Evolutionary conservation across 1,140 invertebrate genomes (phyloP).

Genomic region (Calycopis cecrops): DNA sequence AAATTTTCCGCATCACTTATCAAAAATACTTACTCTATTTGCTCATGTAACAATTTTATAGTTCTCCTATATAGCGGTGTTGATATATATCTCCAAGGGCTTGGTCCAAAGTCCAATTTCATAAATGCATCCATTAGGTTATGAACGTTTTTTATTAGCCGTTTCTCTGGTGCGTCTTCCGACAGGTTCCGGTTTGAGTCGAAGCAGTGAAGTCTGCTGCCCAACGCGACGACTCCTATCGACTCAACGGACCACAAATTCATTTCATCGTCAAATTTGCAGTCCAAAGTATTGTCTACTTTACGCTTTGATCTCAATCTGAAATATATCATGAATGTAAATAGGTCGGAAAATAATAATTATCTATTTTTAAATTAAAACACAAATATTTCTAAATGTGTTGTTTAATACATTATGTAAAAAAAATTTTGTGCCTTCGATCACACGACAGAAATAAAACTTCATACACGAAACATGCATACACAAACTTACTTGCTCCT

Average conservation of each 20-base stretch:
- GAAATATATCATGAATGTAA: too few relatives aligned
- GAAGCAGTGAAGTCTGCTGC: conserved; percentile 81
- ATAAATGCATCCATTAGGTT: conserved; percentile 77
- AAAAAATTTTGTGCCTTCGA: too few relatives aligned
- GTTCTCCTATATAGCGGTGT: conserved; percentile 76
- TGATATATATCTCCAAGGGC: conserved; percentile 78
- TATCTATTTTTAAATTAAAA: too few relatives aligned
- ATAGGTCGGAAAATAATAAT: too few relatives aligned
- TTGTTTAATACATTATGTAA: too few relatives aligned
- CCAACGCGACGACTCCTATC: conserved; percentile 80
- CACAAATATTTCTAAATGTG: too few relatives aligned
- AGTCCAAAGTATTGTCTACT: conserved; percentile 71
- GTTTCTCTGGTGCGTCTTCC: conserved; percentile 71
- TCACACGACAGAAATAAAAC: too few relatives aligned
- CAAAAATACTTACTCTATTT: conserved; percentile 11
- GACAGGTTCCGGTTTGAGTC: conserved; percentile 66
- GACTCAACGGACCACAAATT: conserved; percentile 83
- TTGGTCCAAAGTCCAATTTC: conserved; percentile 77
- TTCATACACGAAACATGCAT: too few relatives aligned
- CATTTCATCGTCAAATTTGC: conserved; percentile 77
- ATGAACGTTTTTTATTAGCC: conserved; percentile 77
- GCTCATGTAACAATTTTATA: conserved; percentile 53
- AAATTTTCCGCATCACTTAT: too few relatives aligned
- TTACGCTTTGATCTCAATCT: conserved; percentile 75
- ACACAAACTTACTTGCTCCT: too few relatives aligned